phyloP scores from a whole-genome alignment of 2,797 vertebrate genomes.

The Centropyge bicolor region DNA sequence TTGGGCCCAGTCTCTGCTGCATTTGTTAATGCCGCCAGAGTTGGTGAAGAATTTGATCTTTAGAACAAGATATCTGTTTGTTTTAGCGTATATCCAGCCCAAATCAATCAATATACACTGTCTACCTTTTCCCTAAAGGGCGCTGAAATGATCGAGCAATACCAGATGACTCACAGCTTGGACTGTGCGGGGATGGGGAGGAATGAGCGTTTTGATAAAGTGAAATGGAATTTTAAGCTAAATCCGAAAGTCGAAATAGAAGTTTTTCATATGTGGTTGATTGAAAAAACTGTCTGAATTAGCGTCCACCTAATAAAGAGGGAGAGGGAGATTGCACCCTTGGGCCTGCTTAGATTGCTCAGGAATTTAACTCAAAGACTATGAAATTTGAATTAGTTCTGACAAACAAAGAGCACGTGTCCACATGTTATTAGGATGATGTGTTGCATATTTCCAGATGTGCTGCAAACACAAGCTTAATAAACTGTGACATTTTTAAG shows the following conservation, averaged over 20 bases:
- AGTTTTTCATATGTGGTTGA: constrained; percentile 14
- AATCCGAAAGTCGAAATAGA: constrained; percentile 31
- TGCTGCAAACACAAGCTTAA: neutral
- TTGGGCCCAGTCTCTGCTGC: constrained; percentile 73
- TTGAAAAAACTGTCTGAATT: constrained; percentile 15
- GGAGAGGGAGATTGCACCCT: constrained; percentile 16
- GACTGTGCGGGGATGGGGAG: constrained; percentile 1
- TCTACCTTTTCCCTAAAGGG: constrained; percentile 66
- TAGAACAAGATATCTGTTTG: constrained; percentile 76
- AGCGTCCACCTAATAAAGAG: constrained; percentile 9
- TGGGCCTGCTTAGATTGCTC: constrained; percentile 21
- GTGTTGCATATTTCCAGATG: constrained; percentile 3
- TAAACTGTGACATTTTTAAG: constrained; percentile 25
- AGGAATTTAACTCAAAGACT: constrained; percentile 3
- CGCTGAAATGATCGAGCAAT: constrained; percentile 61
- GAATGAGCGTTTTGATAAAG: constrained; percentile 32
- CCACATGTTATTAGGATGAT: constrained; percentile 4
- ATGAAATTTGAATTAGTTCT: constrained; percentile 21
- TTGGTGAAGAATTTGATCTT: constrained; percentile 71
- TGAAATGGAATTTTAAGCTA: constrained; percentile 46
- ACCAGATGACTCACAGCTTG: constrained; percentile 55
- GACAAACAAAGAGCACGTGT: constrained; percentile 23
- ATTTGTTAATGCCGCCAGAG: constrained; percentile 76
- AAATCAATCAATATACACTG: constrained; percentile 72
- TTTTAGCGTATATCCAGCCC: constrained; percentile 66